Base-by-base conservation (phyloP, 2,113 vertebrate species). In the Pontoporia blainvillei region DNA sequence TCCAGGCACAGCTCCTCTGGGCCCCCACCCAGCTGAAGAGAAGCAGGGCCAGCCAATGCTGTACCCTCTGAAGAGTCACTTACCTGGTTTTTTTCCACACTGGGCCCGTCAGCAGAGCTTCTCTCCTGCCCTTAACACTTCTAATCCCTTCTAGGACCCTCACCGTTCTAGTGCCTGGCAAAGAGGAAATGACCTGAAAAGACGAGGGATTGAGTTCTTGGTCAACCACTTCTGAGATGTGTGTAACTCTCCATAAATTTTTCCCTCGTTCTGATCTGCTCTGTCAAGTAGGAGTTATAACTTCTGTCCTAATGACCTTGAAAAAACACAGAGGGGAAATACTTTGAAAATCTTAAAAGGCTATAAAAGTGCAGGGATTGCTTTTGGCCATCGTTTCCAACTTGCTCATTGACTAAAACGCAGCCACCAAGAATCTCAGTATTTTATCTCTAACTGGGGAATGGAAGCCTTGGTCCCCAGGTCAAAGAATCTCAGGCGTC, bases 1-100 rank as follows among this genome's bases (percentile, higher is more conserved):
- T 84, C 96, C 10, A 25, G 94, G 95, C 95, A 91, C 66, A 67
- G 54, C 46, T 90, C 81, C 46, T 81, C 84, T 9, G 52, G 86
- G 94, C 95, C 94, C 93, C 93, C 31, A 82, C 94, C 91, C 96
- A 91, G 59, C 85, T 76, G 6, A 46, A 10, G 49, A 83, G 93
- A 79, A 79, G 78, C 62, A 46, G 69, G 86, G 82, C 81, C 91
- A 78, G 76, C 61, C 72, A 66, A 57, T 1, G 3, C 87, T 6
- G 8, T 21, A 64, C 91, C 73, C 62, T 90, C 49, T 25, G 21
- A 66, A 64, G n/a, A 78, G 20, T 52, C 23, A 20, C 41, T 36
- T 11, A 15, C 72, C 0, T 4, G 49, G n/a, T 54, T 46, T 41
- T 69, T 69, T 46, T 36, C 41, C 17, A 8, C 0, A 1, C 39